Evolutionary conservation across 2,797 vertebrate genomes (phyloP), one percentile per base, ranked within the genome.

Genomic region (Arnoldichthys spilopterus): DNA sequence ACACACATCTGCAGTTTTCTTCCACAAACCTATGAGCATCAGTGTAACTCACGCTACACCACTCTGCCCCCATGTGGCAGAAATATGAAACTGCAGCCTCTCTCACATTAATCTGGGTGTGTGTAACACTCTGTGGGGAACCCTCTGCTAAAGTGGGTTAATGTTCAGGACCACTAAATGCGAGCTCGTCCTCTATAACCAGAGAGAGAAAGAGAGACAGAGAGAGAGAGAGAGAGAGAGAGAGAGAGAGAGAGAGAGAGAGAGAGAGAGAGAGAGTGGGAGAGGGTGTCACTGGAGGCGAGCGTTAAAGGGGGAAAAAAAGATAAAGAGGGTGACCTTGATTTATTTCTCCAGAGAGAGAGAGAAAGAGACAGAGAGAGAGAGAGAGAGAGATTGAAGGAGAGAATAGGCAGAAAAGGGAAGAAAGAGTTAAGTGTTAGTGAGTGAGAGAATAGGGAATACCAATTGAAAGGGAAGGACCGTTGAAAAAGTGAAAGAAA

Each of bases 31-130:
- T n/a, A n/a, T n/a, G n/a, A n/a, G n/a, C n/a, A n/a, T n/a, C n/a
- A n/a, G n/a, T n/a, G n/a, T n/a, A n/a, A n/a, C n/a, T n/a, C n/a
- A n/a, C n/a, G n/a, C n/a, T n/a, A n/a, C n/a, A n/a, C n/a, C 59
- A 72, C 51, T 70, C 70, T 78, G 81, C 54, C 76, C 67, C 43
- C 81, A 64, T 74, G 72, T 82, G 81, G 81, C 40, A 11, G 26
- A 75, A 70, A 20, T 24, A 54, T 30, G n/a, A 22, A 54, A 62
- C 43, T 70, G 6, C 64, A 40, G 59, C 9, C 24, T 28, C 15
- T 1, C 0, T 34, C 15, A 53, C 16, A 53, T 5, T 53, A 0
- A 53, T 16, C 16, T 53, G 8, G 2, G 49, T n/a, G 20, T n/a
- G 16, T 22, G 58, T 56, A 28, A n/a, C n/a, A n/a, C n/a, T 53